Evolutionary conservation across 2,888 invertebrate genomes (phyloP).

Genomic region (Idaea aversata): DNA sequence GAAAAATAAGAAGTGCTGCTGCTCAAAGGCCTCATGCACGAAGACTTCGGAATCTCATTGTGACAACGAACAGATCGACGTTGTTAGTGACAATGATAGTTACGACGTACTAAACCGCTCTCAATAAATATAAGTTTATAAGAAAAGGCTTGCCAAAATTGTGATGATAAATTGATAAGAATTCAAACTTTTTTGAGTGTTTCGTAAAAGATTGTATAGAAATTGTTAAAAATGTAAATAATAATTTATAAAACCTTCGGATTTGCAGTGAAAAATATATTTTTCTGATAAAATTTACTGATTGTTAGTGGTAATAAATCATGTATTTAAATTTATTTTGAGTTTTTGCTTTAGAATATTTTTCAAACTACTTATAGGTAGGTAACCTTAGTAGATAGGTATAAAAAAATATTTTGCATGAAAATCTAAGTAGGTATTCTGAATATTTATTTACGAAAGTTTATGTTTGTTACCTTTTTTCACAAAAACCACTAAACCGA

Average conservation of each 20-base stretch:
- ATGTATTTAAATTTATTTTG: constrained; percentile 32
- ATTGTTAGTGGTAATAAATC: constrained; percentile 43
- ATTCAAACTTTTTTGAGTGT: constrained; percentile 8
- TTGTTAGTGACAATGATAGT: constrained; percentile 69
- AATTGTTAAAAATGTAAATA: constrained; percentile 54
- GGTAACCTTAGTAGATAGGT: neutral
- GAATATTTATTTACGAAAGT: too few relatives aligned
- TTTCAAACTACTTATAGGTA: neutral
- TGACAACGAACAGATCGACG: constrained; percentile 70
- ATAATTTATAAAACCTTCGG: constrained; percentile 55
- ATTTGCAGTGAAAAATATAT: constrained; percentile 46
- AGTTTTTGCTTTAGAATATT: neutral
- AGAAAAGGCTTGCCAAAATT: constrained; percentile 7
- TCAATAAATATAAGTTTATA: constrained; percentile 43
- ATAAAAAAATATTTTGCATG: too few relatives aligned
- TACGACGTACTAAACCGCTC: constrained; percentile 59
- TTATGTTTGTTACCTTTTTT: too few relatives aligned
- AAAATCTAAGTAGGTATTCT: too few relatives aligned
- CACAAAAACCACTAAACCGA: too few relatives aligned
- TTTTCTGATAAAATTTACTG: constrained; percentile 58
- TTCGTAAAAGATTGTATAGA: constrained; percentile 33
- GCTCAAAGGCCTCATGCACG: constrained; percentile 56
- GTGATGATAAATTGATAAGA: constrained; percentile 10
- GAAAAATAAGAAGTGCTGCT: constrained; percentile 64
- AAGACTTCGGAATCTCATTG: constrained; percentile 53